A percentile compares a stretch with the other conserved stretches of the same genome.
phyloP scores from a whole-genome alignment of 2,113 vertebrate species.

The Cnemophilus loriae region DNA sequence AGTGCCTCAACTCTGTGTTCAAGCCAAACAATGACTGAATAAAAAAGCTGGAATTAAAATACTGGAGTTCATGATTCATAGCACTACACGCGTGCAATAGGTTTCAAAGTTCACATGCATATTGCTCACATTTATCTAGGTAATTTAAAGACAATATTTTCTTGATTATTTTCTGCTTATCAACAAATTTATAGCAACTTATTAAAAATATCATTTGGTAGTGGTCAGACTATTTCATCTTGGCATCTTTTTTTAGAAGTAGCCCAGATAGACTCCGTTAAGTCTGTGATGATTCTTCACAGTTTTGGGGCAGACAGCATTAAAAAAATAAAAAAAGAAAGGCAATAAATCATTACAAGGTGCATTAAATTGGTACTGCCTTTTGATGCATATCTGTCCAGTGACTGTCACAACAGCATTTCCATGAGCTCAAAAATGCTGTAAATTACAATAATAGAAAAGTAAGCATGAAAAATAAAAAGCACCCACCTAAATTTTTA shows the following conservation, averaged over 20 bases:
- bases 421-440: not conserved
- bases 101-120: not conserved
- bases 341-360: not conserved
- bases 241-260: not conserved
- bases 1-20: not conserved
- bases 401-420: not conserved
- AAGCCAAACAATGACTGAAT: not conserved
- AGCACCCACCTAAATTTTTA: not conserved
- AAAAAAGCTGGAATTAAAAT: not conserved
- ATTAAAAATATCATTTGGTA: not conserved
- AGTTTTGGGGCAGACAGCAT: not conserved
- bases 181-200: not conserved
- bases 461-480: not conserved
- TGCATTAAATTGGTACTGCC: not conserved
- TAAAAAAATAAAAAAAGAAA: not conserved
- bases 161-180: not conserved
- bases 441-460: not conserved
- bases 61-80: not conserved
- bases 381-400: not conserved
- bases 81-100: not conserved
- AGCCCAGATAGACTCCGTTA: not conserved
- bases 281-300: not conserved
- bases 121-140: not conserved
- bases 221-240: not conserved
- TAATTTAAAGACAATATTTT: not conserved